These are phyloP conservation scores for Pediacus dermestoides DNA, from an alignment of 2,888 invertebrate genomes.

Conservation along the genomic window DNA sequence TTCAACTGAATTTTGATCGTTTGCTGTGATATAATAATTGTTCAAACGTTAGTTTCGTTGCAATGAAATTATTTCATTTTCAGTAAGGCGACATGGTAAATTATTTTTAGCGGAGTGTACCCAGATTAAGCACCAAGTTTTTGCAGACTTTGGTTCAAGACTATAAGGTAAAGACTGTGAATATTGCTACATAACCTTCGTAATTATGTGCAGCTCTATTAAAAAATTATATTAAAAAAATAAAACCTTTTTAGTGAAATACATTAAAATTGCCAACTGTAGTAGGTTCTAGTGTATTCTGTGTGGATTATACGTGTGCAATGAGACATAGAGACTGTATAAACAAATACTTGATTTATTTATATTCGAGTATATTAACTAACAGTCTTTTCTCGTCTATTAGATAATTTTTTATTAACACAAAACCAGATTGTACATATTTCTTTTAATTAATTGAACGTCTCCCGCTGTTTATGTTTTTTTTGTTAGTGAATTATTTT, in stretches of 20 bases:
- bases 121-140: constrained; percentile 1
- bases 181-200: constrained; percentile 28
- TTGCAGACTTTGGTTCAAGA: constrained; percentile 25
- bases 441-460: constrained; percentile 22
- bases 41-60: too few species aligned
- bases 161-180: constrained; percentile 37
- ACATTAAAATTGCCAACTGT: constrained; percentile 34
- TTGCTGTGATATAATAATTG: too few species aligned
- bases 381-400: constrained; percentile 15
- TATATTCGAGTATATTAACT: constrained; percentile 32
- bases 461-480: constrained; percentile 31
- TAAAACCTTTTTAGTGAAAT: constrained; percentile 22
- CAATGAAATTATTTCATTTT: too few species aligned
- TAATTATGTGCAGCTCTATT: constrained; percentile 31
- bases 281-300: constrained; percentile 34
- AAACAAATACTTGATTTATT: constrained; percentile 22
- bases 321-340: constrained; percentile 44
- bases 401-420: constrained; percentile 21
- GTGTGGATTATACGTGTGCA: constrained; percentile 42
- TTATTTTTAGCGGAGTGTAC: background rate
- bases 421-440: constrained; percentile 10
- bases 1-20: too few species aligned
- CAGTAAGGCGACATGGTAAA: too few species aligned
- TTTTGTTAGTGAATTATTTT: constrained; percentile 25
- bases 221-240: too few species aligned